Evolutionary conservation across 2,888 invertebrate species (phyloP).

Genomic region (Eretmocerus hayati): DNA sequence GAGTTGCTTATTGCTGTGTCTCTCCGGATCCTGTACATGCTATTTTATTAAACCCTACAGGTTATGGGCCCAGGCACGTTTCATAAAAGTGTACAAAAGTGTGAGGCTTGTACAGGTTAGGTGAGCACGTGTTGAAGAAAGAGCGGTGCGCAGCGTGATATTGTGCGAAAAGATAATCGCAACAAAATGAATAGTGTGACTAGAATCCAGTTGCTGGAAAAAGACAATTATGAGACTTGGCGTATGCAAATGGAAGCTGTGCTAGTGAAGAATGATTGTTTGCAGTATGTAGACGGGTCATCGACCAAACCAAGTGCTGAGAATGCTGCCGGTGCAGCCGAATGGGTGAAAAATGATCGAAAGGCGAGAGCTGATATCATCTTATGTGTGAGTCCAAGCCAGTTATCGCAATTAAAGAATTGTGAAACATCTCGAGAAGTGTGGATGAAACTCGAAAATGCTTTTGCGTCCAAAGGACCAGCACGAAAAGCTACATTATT

Average conservation of each 20-base stretch:
- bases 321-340: background rate
- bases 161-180: no score
- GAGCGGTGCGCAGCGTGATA: no score
- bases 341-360: background rate
- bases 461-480: background rate
- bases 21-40: no score
- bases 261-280: background rate
- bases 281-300: background rate
- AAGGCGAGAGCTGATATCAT: background rate
- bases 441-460: background rate
- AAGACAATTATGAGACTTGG: constrained; percentile 20
- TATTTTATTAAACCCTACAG: no score
- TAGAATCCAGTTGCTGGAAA: background rate
- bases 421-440: background rate
- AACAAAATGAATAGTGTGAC: no score
- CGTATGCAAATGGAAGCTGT: background rate
- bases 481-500: background rate
- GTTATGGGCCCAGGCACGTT: no score
- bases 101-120: no score
- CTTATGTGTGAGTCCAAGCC: background rate
- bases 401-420: background rate
- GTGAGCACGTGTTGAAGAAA: no score
- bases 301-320: background rate
- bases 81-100: no score
- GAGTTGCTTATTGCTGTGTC: no score